Conservation (phyloP, 2,113 vertebrate genomes). For the Erinaceus europaeus region DNA sequence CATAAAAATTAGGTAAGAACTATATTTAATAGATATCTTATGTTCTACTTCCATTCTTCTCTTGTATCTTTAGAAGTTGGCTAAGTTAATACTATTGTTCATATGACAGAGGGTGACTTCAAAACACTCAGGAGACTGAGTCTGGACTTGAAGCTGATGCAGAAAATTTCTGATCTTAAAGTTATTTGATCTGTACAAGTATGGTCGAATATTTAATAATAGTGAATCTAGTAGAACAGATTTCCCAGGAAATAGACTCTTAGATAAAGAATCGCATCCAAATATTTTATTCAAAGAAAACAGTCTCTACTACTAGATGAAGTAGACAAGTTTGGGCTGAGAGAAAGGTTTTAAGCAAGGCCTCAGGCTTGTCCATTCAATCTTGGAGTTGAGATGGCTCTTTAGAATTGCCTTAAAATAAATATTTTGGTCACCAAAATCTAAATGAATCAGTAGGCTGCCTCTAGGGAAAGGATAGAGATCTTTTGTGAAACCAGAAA, state of each 20-base stretch:
- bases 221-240: not conserved
- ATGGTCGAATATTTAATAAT: conserved; percentile 47
- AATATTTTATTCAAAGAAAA: conserved; percentile 34
- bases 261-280: not conserved
- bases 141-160: not conserved
- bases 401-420: not conserved
- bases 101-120: not conserved
- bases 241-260: conserved; percentile 52
- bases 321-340: not conserved
- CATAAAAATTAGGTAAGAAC: not conserved
- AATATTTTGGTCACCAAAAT: not conserved
- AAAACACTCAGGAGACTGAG: not conserved
- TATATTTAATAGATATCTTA: not conserved
- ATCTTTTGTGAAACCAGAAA: not conserved
- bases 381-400: not conserved
- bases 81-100: not conserved
- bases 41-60: not conserved
- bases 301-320: not conserved
- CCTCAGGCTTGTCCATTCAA: not conserved
- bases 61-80: not conserved
- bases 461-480: not conserved
- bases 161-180: conserved; percentile 37
- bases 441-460: not conserved
- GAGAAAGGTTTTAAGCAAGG: not conserved
- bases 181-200: conserved; percentile 1